These are phyloP conservation scores for Tauraco erythrolophus DNA, from an alignment of 2,113 vertebrate genomes.

Conservation along the genomic window DNA sequence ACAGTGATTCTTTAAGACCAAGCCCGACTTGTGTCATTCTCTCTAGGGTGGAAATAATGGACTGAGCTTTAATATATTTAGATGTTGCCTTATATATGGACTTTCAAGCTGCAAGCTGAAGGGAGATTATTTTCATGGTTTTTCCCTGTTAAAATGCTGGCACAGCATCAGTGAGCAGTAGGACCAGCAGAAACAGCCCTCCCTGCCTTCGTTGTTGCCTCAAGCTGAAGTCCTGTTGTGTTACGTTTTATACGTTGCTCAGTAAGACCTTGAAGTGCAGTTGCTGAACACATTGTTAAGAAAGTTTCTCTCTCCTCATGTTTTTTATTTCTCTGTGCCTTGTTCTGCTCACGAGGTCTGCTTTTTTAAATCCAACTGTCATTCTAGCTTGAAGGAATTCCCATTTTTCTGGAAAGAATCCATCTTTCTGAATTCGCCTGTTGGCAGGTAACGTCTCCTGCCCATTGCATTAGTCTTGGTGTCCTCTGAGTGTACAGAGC, in stretches of 20 bases:
- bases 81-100: not conserved
- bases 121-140: not conserved
- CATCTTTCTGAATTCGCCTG: not conserved
- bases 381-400: not conserved
- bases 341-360: not conserved
- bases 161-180: not conserved
- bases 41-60: not conserved
- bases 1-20: not conserved
- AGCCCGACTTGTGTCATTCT: not conserved
- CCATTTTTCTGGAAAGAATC: not conserved
- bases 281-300: not conserved
- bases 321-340: not conserved
- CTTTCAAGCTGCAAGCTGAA: not conserved
- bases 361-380: rapidly evolving
- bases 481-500: not conserved
- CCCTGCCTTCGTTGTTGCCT: not conserved
- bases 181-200: not conserved
- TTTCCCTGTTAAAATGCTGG: not conserved
- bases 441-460: not conserved
- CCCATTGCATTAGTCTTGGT: not conserved
- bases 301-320: not conserved
- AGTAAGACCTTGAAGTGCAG: not conserved
- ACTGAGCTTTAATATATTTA: not conserved
- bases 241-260: not conserved
- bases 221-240: not conserved